These are phyloP conservation scores for Drosophila arawakana DNA, from an alignment of 1,140 invertebrate genomes.

Conservation along the genomic window DNA sequence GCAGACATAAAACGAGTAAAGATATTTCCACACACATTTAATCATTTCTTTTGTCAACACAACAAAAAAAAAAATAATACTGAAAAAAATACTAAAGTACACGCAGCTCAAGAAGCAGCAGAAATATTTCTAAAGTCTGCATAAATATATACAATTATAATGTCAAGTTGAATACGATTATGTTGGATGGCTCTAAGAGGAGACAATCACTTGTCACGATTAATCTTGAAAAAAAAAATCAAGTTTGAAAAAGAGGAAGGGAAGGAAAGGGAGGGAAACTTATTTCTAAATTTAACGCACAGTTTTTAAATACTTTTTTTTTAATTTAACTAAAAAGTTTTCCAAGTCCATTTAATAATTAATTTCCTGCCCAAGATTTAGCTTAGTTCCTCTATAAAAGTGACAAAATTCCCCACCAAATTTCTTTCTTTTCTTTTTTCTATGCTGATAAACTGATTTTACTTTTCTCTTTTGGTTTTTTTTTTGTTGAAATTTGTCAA, in stretches of 20 bases:
- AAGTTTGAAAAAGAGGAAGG: too few relatives aligned
- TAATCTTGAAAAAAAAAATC: neutral
- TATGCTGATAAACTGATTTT: conserved; percentile 17
- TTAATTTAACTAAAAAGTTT: too few relatives aligned
- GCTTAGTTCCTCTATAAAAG: neutral
- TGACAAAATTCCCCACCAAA: neutral
- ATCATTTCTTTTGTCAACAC: conserved; percentile 28
- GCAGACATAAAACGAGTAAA: conserved; percentile 14
- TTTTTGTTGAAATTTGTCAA: conserved; percentile 26
- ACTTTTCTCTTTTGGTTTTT: neutral
- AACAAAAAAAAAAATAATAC: neutral
- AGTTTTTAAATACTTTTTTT: too few relatives aligned
- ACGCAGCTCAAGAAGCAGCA: neutral
- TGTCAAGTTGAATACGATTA: neutral
- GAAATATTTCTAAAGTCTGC: neutral
- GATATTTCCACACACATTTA: conserved; percentile 33
- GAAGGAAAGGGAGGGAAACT: too few relatives aligned
- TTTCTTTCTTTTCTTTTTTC: conserved; percentile 16
- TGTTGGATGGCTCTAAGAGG: neutral
- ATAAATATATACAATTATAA: neutral
- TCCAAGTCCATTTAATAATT: too few relatives aligned
- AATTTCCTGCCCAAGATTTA: neutral
- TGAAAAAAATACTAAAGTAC: neutral
- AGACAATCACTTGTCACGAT: neutral
- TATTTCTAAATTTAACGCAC: too few relatives aligned